phyloP scores from a whole-genome alignment of 1,140 invertebrate genomes.

The Brachionus paranguensis region DNA sequence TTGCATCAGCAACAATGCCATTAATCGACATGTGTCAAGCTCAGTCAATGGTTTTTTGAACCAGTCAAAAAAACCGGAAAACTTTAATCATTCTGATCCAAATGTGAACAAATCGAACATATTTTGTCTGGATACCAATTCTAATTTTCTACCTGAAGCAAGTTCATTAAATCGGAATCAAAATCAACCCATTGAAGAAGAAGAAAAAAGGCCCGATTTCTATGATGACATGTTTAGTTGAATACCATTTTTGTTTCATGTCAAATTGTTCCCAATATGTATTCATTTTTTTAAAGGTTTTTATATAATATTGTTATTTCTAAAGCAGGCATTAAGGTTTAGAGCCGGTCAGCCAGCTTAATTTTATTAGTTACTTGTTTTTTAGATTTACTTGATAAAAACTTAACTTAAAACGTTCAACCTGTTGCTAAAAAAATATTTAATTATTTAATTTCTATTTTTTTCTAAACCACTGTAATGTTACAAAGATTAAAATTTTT shows the following conservation, averaged over 20 bases:
- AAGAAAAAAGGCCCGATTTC: constrained; percentile 39
- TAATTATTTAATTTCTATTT: not conserved
- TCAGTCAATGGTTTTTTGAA: not conserved
- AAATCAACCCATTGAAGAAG: not conserved
- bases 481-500: not conserved
- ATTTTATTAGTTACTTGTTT: not conserved
- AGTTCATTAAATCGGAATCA: not conserved
- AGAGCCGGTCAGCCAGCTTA: not conserved
- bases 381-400: not conserved
- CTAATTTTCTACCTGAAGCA: not conserved
- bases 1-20: not conserved
- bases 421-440: not conserved
- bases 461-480: not conserved
- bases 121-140: constrained; percentile 10
- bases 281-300: not conserved
- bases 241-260: not conserved
- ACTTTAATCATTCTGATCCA: not conserved
- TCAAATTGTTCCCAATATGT: not conserved
- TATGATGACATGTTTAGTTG: constrained; percentile 40
- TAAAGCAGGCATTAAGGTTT: not conserved
- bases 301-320: not conserved
- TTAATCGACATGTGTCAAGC: not conserved
- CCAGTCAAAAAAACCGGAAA: not conserved
- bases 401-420: not conserved
- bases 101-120: constrained; percentile 8